Base-by-base conservation (phyloP, 2,797 vertebrate species). In the Setipinna tenuifilis region DNA sequence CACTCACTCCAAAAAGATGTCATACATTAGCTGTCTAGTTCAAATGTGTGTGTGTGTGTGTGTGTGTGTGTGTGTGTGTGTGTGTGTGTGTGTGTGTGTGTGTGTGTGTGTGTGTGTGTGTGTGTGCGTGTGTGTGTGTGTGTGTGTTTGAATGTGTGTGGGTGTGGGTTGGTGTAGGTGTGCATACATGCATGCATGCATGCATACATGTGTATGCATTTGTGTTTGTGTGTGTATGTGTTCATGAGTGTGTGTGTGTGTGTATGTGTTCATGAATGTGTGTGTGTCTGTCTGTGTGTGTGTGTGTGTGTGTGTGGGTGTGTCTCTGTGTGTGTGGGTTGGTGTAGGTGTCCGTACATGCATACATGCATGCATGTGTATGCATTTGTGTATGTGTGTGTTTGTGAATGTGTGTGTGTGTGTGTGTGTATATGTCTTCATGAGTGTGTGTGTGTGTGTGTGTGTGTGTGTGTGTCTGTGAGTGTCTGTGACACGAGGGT, bases 311-410 rank as follows among this genome's bases (percentile, higher is more conserved):
- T 75, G 44, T 75, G 44, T 23, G 82, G 10, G 57, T 62, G 82
- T 16, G 10, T 31, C 5, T 92, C 91, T 90, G 92, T 92, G 91
- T 83, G 89, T 91, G 91, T 88, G 89, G 90, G 62, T 6, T n/a
- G 6, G 62, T 28, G 62, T 65, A n/a, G 6, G 23, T 65, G 62
- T 65, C 7, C 12, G n/a, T 25, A 12, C 16, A 25, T 65, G 61
- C 23, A n/a, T 71, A 11, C 2, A 11, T 71, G 25, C 31, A 25
- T 71, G 28, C 89, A 83, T 71, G 90, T 48, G 46, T 48, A 10
- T 48, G 46, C 46, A 4, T 48, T 3, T 10, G 46, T 10, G 46
- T 48, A 10, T 48, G 46, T 48, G 3, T 48, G 46, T 48, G 46
- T 48, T 3, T 48, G 46, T 48, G 46, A 4, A 10, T 48, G 46